These are phyloP conservation scores for Pseudomyrmex cubaensis DNA, from an alignment of 1,140 invertebrate genomes.

Conservation along the genomic window DNA sequence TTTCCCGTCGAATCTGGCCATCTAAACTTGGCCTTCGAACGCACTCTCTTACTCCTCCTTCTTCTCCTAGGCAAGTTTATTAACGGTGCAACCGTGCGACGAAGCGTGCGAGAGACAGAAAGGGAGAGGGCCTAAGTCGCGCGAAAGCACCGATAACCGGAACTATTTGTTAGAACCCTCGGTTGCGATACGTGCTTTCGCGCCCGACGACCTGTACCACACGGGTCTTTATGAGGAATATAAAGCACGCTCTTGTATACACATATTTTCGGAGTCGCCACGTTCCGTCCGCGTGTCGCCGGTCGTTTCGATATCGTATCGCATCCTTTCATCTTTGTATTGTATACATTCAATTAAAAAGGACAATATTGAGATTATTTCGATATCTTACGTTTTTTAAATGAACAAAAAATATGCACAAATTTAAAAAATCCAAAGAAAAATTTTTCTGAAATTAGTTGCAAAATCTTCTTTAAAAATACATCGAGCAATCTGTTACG, in stretches of 20 bases:
- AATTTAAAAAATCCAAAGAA: neutral
- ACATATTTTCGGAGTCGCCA: constrained; percentile 46
- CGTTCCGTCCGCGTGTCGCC: constrained; percentile 9
- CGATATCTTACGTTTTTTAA: neutral
- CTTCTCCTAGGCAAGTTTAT: constrained; percentile 56
- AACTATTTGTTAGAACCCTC: constrained; percentile 76
- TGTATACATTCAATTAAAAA: neutral
- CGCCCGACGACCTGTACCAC: constrained; percentile 36
- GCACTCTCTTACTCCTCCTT: neutral
- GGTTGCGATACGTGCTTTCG: constrained; percentile 50
- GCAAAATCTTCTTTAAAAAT: neutral
- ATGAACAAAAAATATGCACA: neutral
- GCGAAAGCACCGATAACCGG: constrained; percentile 74
- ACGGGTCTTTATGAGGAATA: constrained; percentile 56
- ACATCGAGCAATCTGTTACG: neutral
- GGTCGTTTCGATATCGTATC: neutral
- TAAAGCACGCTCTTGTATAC: constrained; percentile 50
- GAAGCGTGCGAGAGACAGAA: neutral
- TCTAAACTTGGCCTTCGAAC: constrained; percentile 55
- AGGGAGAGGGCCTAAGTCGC: constrained; percentile 35
- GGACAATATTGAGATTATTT: neutral
- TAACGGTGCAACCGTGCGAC: constrained; percentile 37
- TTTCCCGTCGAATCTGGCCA: constrained; percentile 19
- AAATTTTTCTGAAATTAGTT: neutral
- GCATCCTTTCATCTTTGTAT: constrained; percentile 34